Base-by-base conservation (phyloP, 2,113 vertebrate species). In the Hippocampus guttulatus region DNA sequence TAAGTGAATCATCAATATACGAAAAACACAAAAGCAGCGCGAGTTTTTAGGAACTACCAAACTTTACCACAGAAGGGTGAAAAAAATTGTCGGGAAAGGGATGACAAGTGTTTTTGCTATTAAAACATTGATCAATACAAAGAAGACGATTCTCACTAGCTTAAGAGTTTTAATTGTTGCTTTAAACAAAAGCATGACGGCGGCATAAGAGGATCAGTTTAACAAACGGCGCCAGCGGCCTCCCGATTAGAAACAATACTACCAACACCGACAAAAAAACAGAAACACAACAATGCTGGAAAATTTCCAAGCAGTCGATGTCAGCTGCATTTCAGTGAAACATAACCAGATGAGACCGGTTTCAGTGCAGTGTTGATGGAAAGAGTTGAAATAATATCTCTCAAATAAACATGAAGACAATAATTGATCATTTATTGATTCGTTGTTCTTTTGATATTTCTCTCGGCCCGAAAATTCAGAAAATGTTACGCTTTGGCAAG, bases 151-250 rank as follows among this genome's bases (percentile, higher is more conserved):
- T 78, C 73, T 73, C 43, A 16, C 25, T 69, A 77, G 84, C 79
- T 87, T 87, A 83, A 87, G 73, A 67, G 76, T 88, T 89, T 86
- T 87, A 89, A 85, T 87, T 90, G 86, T 90, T 83, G 82, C 81
- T 79, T 86, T 76, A 83, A 84, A 88, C 82, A 89, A 85, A 85
- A 71, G 75, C 70, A 87, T 60, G 49, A 75, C 82, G 81, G 69
- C 74, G 40, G 51, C 70, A n/a, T 82, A 79, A 85, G 87, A 88
- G 84, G 86, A 90, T 87, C 81, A 87, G 75, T 33, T 75, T 80
- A 83, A 85, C 79, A 85, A 80, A 84, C 74, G 82, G 74, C 84
- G 83, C 84, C 85, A 78, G 80, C 64, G 81, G 84, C 69, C 76
- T 81, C 64, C 71, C 81, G 38, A 78, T 84, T 78, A 72, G 69